Percentiles rank a stretch among this genome's conserved stretches.
Conservation (phyloP, 2,888 invertebrate genomes). For the Heliconius sara region DNA sequence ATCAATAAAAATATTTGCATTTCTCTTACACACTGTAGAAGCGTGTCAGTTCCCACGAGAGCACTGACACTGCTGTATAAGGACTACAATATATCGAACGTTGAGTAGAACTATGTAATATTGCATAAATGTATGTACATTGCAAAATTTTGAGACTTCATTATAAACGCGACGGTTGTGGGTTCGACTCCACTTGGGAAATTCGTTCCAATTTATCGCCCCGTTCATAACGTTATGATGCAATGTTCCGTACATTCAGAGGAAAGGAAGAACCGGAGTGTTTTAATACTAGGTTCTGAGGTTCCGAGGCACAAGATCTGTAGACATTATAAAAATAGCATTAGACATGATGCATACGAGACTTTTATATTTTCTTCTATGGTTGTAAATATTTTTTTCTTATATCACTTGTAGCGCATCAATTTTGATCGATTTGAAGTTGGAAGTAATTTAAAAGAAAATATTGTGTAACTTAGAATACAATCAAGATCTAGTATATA, state of each 20-base stretch:
- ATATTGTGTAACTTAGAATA: not conserved
- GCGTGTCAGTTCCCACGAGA: constrained; percentile 23
- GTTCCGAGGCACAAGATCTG: no score
- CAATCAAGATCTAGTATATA: not conserved
- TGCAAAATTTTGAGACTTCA: not conserved
- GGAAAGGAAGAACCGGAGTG: not conserved
- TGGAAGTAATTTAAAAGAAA: not conserved
- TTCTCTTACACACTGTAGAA: constrained; percentile 1
- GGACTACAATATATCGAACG: constrained; percentile 10
- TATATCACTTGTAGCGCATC: no score
- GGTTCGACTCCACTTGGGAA: no score
- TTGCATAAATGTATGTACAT: not conserved
- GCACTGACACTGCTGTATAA: constrained; percentile 5
- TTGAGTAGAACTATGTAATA: not conserved
- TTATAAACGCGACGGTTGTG: no score
- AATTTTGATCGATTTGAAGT: no score
- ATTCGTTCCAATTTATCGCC: no score
- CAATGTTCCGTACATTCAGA: not conserved
- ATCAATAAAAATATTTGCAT: constrained; percentile 15
- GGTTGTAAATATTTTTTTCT: no score
- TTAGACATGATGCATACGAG: no score
- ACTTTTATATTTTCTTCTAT: no score
- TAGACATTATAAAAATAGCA: no score
- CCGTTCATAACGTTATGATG: accelerated
- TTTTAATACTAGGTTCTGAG: not conserved